A percentile compares a stretch with the other conserved stretches of the same genome.
Conservation (phyloP, 1,140 invertebrate species). For the Venustaconcha ellipsiformis region DNA sequence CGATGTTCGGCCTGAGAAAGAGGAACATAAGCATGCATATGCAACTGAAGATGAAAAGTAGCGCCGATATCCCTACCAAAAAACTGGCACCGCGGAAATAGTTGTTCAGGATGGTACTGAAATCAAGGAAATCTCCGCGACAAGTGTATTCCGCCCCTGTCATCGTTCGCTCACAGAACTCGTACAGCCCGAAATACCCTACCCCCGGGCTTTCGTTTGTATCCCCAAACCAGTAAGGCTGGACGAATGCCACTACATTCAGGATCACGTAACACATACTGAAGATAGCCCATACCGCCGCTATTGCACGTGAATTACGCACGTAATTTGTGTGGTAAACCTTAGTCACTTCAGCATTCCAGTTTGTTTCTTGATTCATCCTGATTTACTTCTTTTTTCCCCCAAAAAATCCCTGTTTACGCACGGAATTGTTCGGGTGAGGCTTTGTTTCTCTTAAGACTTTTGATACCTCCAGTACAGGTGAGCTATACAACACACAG, state of each 20-base stretch:
- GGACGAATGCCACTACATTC: conserved; percentile 92
- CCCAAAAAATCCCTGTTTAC: too few relatives aligned
- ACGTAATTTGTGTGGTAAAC: conserved; percentile 81
- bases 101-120: conserved; percentile 83
- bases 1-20: conserved; percentile 92
- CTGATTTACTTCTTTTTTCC: neutral
- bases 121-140: conserved; percentile 85
- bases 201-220: conserved; percentile 83
- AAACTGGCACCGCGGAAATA: conserved; percentile 85
- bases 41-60: conserved; percentile 86
- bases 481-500: too few relatives aligned
- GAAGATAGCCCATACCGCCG: conserved; percentile 96
- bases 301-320: conserved; percentile 95
- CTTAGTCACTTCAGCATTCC: conserved; percentile 54
- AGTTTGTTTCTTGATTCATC: conserved; percentile 50
- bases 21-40: conserved; percentile 88
- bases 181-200: conserved; percentile 93
- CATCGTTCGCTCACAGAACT: conserved; percentile 76
- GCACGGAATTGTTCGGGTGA: too few relatives aligned
- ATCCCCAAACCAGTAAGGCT: conserved; percentile 93
- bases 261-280: conserved; percentile 96
- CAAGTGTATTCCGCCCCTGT: conserved; percentile 73
- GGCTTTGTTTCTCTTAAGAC: too few relatives aligned
- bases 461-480: too few relatives aligned
- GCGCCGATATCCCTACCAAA: conserved; percentile 87